Evolutionary conservation across 2,113 vertebrate species (phyloP).

Genomic region (Meles meles): DNA sequence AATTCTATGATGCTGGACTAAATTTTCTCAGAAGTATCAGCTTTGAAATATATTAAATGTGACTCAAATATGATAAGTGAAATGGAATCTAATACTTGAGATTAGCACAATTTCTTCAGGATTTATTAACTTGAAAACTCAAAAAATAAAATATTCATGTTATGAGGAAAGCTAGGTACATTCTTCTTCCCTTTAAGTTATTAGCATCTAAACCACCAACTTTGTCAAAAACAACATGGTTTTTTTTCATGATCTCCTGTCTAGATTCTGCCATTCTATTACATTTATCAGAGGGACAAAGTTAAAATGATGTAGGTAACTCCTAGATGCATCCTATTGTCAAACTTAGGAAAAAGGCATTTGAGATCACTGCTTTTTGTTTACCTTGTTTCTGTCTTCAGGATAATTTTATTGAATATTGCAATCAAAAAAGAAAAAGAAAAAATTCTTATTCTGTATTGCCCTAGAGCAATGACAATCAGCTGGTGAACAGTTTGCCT

Average conservation of each 20-base stretch:
- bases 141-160: not conserved
- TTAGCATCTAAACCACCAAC: not conserved
- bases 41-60: not conserved
- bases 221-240: not conserved
- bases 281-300: not conserved
- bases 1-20: not conserved
- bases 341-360: constrained; percentile 10
- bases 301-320: constrained; percentile 4
- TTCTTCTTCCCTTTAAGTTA: not conserved
- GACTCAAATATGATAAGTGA: not conserved
- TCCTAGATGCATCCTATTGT: not conserved
- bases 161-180: not conserved
- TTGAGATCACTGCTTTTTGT: not conserved
- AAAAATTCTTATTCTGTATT: constrained; percentile 18
- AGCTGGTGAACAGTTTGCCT: constrained; percentile 16
- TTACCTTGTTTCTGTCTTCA: not conserved
- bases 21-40: not conserved
- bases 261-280: not conserved
- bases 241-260: constrained; percentile 32
- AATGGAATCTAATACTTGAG: not conserved
- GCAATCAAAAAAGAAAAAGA: constrained; percentile 3
- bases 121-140: not conserved
- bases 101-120: not conserved
- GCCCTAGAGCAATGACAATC: not conserved
- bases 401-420: not conserved